Conservation (phyloP, 2,888 invertebrate species). For the Sthenelais limicola region DNA sequence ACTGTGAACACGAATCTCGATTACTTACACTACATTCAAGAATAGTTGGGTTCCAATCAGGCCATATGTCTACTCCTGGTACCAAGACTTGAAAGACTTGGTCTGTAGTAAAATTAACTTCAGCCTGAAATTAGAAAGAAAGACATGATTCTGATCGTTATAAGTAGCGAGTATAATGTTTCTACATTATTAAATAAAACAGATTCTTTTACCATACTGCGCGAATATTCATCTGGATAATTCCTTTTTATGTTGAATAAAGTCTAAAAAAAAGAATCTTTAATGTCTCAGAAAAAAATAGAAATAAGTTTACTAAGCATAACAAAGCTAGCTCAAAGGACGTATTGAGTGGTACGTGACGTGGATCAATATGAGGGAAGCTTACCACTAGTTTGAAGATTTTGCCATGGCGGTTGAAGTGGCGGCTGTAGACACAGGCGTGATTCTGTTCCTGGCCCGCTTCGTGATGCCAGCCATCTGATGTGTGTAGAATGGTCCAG, state of each 20-base stretch:
- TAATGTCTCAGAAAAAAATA: background rate
- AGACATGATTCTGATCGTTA: no score
- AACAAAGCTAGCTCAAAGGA: no score
- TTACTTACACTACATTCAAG: slow-evolving; percentile 60
- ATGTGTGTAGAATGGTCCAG: background rate
- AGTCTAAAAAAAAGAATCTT: background rate
- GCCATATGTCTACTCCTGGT: slow-evolving; percentile 80
- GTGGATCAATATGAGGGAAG: no score
- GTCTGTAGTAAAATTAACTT: slow-evolving; percentile 80
- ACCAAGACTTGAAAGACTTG: slow-evolving; percentile 82
- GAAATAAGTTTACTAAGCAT: background rate
- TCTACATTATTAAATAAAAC: no score
- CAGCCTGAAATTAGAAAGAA: slow-evolving; percentile 77
- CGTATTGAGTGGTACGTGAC: no score
- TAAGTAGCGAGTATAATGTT: no score
- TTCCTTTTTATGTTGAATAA: background rate
- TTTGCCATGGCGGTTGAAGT: slow-evolving; percentile 34
- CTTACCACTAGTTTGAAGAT: slow-evolving; percentile 38
- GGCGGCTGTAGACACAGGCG: slow-evolving; percentile 28
- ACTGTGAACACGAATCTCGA: no score
- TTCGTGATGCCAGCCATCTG: slow-evolving; percentile 24
- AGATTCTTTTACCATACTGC: background rate
- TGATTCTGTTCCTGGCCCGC: background rate
- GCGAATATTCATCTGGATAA: background rate
- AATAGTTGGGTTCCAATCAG: slow-evolving; percentile 85